These are phyloP conservation scores for Apocrypta bakeri DNA, from an alignment of 1,140 invertebrate species.

Conservation along the genomic window DNA sequence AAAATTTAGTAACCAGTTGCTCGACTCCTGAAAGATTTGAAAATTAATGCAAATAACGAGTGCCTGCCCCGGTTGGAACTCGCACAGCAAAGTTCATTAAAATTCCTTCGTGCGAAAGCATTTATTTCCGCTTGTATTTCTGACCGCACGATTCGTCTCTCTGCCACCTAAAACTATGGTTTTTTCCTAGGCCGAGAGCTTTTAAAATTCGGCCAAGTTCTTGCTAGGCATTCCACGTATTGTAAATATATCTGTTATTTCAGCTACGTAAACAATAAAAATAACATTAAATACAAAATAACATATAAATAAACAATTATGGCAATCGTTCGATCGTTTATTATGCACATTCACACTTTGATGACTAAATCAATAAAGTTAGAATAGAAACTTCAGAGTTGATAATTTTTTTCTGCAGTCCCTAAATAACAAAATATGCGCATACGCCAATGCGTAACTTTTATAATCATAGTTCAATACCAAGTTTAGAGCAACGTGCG, in stretches of 20 bases:
- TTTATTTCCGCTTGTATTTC: slow-evolving; percentile 57
- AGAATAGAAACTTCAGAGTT: too few species aligned
- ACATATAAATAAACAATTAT: too few species aligned
- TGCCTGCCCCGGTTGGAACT: background rate
- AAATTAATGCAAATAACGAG: slow-evolving; percentile 61
- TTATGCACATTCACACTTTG: too few species aligned
- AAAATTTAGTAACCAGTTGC: slow-evolving; percentile 16
- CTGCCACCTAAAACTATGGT: background rate
- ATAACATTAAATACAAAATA: too few species aligned
- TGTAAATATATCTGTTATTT: too few species aligned
- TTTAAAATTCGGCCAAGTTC: too few species aligned
- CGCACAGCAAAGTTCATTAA: slow-evolving; percentile 59
- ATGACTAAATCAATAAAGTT: too few species aligned
- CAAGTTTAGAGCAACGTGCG: too few species aligned
- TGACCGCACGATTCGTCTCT: slow-evolving; percentile 55
- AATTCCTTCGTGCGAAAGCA: slow-evolving; percentile 58
- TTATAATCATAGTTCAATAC: background rate
- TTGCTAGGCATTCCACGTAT: background rate
- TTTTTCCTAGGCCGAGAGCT: background rate
- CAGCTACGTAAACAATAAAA: too few species aligned
- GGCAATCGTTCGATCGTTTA: too few species aligned
- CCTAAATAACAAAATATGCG: background rate
- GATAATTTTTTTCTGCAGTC: background rate
- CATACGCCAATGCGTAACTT: background rate
- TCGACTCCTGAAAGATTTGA: slow-evolving; percentile 36